phyloP scores from a whole-genome alignment of 2,797 vertebrate species.

The Diplodus sargus region DNA sequence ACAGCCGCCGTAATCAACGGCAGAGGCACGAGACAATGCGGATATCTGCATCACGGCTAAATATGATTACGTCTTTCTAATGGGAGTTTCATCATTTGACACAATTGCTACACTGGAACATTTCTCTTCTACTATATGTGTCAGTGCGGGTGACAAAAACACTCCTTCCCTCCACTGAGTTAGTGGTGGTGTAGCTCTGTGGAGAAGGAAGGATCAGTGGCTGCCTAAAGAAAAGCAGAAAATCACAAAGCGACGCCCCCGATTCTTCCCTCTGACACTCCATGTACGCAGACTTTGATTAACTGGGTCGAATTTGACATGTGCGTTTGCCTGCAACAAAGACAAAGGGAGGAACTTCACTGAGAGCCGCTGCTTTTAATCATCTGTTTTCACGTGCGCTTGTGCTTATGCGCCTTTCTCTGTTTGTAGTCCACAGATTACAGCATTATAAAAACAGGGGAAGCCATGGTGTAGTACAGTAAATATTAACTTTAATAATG shows the following conservation, averaged over 20 bases:
- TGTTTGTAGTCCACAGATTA: conserved; percentile 52
- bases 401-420: conserved; percentile 25
- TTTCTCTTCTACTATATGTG: conserved; percentile 62
- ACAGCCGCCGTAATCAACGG: conserved; percentile 40
- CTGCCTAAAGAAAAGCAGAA: conserved; percentile 65
- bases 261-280: conserved; percentile 70
- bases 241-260: conserved; percentile 73
- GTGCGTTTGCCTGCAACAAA: conserved; percentile 63
- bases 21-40: conserved; percentile 43
- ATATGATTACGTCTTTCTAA: conserved; percentile 62
- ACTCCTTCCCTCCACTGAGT: conserved; percentile 48
- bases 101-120: conserved; percentile 39
- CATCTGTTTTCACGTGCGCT: conserved; percentile 59
- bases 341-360: conserved; percentile 57
- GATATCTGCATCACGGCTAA: conserved; percentile 41
- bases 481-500: conserved; percentile 75
- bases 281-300: conserved; percentile 75
- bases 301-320: conserved; percentile 72
- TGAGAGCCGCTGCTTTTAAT: conserved; percentile 68
- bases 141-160: conserved; percentile 55
- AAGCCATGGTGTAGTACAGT: conserved; percentile 57
- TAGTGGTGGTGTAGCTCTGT: conserved; percentile 50
- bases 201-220: conserved; percentile 56
- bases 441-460: conserved; percentile 49
- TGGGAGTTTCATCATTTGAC: conserved; percentile 65